Percentiles rank a stretch among this genome's conserved stretches.
These are phyloP conservation scores for Halisarca cf. caerulea DNA, from an alignment of 37 sponge, comb jelly and placozoan species.

Conservation along the genomic window DNA sequence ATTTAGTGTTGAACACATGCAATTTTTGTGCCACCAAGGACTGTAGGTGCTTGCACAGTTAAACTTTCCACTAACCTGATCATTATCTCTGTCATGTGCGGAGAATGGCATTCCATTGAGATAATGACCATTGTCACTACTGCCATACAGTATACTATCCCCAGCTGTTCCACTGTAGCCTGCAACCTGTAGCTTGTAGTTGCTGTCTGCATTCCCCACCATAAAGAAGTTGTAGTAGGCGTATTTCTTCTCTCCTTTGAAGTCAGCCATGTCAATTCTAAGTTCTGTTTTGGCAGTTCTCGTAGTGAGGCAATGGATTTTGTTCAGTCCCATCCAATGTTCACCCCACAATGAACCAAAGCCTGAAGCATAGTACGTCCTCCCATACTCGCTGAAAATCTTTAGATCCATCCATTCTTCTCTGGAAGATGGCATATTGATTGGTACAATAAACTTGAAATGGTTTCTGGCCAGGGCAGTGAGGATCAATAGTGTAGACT, in stretches of 20 bases:
- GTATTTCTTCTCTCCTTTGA: slow-evolving; percentile 8
- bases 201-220: not conserved
- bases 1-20: not conserved
- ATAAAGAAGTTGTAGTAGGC: slow-evolving; percentile 27
- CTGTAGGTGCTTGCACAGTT: not conserved
- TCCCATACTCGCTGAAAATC: not conserved
- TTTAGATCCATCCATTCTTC: slow-evolving; percentile 30
- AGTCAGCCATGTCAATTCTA: slow-evolving; percentile 13
- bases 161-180: slow-evolving; percentile 21
- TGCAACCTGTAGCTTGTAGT: slow-evolving; percentile 24
- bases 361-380: slow-evolving; percentile 15
- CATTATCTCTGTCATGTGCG: slow-evolving; percentile 33
- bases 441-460: too few species aligned
- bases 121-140: too few species aligned
- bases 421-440: slow-evolving; percentile 7
- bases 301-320: slow-evolving; percentile 23
- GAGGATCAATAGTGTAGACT: too few species aligned
- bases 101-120: slow-evolving; percentile 22
- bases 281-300: not conserved
- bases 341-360: slow-evolving; percentile 15
- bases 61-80: not conserved
- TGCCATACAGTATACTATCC: not conserved
- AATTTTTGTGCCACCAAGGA: slow-evolving; percentile 33
- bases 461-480: too few species aligned
- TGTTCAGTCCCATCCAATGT: slow-evolving; percentile 24